Evolutionary conservation across 2,797 vertebrate species (phyloP), one percentile per base, ranked within the genome.

Genomic region (Erpetoichthys calabaricus): DNA sequence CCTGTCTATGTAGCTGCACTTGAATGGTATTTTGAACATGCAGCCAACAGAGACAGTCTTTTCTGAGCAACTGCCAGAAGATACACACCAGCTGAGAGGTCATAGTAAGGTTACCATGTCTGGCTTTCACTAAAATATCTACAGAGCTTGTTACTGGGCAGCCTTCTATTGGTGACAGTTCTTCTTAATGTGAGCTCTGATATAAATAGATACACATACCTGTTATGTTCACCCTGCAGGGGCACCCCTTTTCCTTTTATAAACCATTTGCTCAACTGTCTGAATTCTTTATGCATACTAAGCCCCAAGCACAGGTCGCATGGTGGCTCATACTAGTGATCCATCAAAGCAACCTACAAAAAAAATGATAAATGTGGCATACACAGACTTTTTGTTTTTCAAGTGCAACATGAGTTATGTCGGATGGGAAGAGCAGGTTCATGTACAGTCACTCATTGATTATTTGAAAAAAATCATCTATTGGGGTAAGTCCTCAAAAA

Each of bases 21-120:
- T 45, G 60, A 8, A 57, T 47, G 55, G 10, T 43, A 54, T 54
- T 42, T 42, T 5, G 53, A 54, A 73, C 62, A 75, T 63, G 72
- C 71, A 67, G 64, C 59, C 43, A 56, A 47, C 41, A 68, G 62
- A 63, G 64, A 73, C 51, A 49, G 60, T 62, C 64, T 52, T 6
- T 58, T 64, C 64, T 65, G 62, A 70, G 60, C 60, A 57, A 57
- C 69, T 62, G 65, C 59, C 8, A 0, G 45, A 79, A 79, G 80
- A 79, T 65, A 49, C 4, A 60, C 67, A 79, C 79, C 81, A 80
- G 70, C 62, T 62, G 62, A 2, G 71, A 74, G 80, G 84, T 85
- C 78, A 82, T 72, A 65, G 60, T 0, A 68, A 81, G 82, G 83
- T 83, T 81, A 79, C 68, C 64, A 71, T 65, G 82, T 86, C 85